phyloP scores from a whole-genome alignment of 2,888 invertebrate genomes.

The Mesorhabditis spiculigera region DNA sequence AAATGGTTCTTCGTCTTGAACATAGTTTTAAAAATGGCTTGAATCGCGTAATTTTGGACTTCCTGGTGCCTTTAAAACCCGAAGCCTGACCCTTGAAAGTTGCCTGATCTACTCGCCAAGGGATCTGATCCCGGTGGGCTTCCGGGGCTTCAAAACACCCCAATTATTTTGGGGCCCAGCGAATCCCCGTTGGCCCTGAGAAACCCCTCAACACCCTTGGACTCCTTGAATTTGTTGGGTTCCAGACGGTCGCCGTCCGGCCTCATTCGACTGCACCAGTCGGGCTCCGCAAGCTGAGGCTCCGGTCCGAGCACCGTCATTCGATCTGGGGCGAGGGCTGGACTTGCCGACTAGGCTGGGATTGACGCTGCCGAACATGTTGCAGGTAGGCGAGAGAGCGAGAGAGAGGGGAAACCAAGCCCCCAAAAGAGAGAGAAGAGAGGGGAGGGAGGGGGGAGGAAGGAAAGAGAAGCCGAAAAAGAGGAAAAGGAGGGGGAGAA shows the following conservation, averaged over 20 bases:
- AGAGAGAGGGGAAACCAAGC: no score
- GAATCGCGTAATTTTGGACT: no score
- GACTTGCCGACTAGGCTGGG: not conserved
- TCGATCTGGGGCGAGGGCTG: not conserved
- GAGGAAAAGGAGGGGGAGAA: not conserved
- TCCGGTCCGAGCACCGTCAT: not conserved
- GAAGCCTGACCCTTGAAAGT: no score
- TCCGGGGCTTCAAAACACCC: not conserved
- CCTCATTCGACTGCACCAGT: not conserved
- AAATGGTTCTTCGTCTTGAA: no score
- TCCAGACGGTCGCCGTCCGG: conserved; percentile 3
- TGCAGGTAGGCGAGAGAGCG: no score
- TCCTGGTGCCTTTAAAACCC: no score
- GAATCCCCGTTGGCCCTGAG: not conserved
- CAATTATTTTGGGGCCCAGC: not conserved
- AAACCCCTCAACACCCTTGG: not conserved
- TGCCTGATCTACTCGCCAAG: no score
- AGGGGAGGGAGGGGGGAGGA: no score
- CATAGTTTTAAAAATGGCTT: no score
- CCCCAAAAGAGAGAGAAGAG: no score
- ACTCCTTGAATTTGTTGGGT: not conserved
- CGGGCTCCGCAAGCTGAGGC: not conserved
- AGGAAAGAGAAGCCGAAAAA: no score
- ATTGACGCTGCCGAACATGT: not conserved
- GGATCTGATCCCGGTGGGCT: not conserved